Conservation (phyloP, 2,888 invertebrate genomes). For the Calliopum simillimum region DNA sequence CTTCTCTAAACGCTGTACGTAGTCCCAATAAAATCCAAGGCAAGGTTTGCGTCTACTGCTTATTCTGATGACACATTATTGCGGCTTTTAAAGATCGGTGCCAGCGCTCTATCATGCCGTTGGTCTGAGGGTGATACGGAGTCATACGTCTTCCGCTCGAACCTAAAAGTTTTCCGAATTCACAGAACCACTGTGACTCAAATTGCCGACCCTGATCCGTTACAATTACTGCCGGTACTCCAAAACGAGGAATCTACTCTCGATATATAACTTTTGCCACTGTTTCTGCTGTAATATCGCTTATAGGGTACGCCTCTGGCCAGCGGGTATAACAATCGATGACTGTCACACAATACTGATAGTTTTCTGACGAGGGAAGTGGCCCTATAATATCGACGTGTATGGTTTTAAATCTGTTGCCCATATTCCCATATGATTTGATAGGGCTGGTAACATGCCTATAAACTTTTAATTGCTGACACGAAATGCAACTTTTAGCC, state of each 20-base stretch:
- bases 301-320: constrained; percentile 49
- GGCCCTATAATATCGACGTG: no score
- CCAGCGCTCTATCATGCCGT: constrained; percentile 11
- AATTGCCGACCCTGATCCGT: constrained; percentile 15
- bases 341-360: constrained; percentile 54
- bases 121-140: not conserved
- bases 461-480: no score
- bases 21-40: not conserved
- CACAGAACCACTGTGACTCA: not conserved
- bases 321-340: constrained; percentile 48
- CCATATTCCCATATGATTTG: no score
- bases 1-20: not conserved
- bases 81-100: constrained; percentile 2
- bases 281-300: constrained; percentile 43
- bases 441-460: no score
- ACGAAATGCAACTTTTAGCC: constrained; percentile 26
- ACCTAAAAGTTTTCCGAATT: not conserved
- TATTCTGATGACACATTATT: not conserved
- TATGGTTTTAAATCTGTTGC: no score
- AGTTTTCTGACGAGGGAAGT: constrained; percentile 52
- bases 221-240: constrained; percentile 55
- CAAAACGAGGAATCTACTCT: constrained; percentile 66
- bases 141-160: no score
- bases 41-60: not conserved
- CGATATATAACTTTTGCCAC: constrained; percentile 54